Base-by-base conservation (phyloP, 2,797 vertebrate genomes). In the Eulemur coronatus region DNA sequence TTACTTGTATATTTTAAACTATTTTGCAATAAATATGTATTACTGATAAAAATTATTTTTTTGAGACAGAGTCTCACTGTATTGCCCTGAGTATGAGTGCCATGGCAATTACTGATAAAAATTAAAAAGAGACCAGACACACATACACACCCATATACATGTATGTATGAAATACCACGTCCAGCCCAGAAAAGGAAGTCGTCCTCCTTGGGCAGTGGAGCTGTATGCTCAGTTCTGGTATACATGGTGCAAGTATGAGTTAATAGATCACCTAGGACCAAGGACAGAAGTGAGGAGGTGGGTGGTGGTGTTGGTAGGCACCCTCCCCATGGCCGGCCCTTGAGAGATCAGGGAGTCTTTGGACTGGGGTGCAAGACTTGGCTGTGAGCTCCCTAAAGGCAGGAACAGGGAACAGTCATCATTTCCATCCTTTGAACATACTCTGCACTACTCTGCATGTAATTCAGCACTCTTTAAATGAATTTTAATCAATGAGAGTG, bases 241-340 rank as follows among this genome's bases (percentile, higher is more conserved):
- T 0, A 35, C 2, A 0, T 17, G 3, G 38, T 14, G 28, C 12
- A 26, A 59, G 5, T 15, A 3, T 38, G 2, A 10, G 55, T 59
- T 61, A 50, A 30, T 38, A 52, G n/a, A 52, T 26, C 33, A 22
- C 4, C 14, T 10, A 73, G 26, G 28, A 24, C n/a, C 70, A 7
- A 3, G 0, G 20, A 13, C 3, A 15, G 26, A 35, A 2, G 7
- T 1, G 6, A 10, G 35, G 38, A 3, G 8, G 26, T 14, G 24
- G 4, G 24, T 3, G 61, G 3, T 17, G n/a, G 6, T 55, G 33
- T 38, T 20, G 12, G 17, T 22, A 24, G 38, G 7, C 3, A 1
- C 11, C 20, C 1, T 33, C 28, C 14, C 18, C n/a, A 28, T 9
- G 18, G 28, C 0, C 1, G 24, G 38, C n/a, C 26, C 43, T 38